Evolutionary conservation across 2,113 vertebrate genomes (phyloP), one percentile per base, ranked within the genome.

Genomic region (Chunga burmeisteri): DNA sequence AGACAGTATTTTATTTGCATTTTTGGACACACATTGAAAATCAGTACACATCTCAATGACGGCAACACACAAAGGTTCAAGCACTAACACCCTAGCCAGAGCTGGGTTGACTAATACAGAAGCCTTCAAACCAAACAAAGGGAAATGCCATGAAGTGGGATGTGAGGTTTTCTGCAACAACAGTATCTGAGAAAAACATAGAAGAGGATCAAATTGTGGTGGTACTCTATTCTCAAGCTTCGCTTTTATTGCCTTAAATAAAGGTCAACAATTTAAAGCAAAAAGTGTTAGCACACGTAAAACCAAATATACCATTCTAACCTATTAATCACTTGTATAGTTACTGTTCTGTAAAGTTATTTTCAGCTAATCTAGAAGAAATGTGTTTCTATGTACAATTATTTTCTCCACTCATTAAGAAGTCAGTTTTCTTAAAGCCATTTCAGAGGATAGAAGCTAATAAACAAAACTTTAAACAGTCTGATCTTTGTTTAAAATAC

Each of bases 391-490:
- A 34, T 19, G 42, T n/a, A 71, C 18, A 66, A 25, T 26, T 55
- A 50, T 44, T 83, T 92, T 96, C 38, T 49, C 90, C 38, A 44
- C 18, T 83, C 34, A 83, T 78, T 80, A 56, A 75, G 66, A 91
- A 91, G n/a, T 47, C 11, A 6, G 5, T 79, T 92, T 86, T 85
- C 74, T 86, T 90, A 73, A 93, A 97, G 83, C 53, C 44, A 30
- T 81, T 96, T 85, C 80, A 94, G 56, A 93, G 20, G 91, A 93
- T 27, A 96, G 36, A 94, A 84, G 19, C 47, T 71, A 96, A 1
- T 27, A 91, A 34, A n/a, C 22, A 55, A 58, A 83, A 81, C 26
- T 84, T 96, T 18, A 36, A 91, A 61, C n/a, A 58, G n/a, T 23
- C 5, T 1, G 10, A 42, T 58, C 29, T 47, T 75, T 72, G 53